Percentiles rank a stretch among this genome's conserved stretches.
Conservation (phyloP, 2,888 invertebrate species). For the Lymantria monacha region DNA sequence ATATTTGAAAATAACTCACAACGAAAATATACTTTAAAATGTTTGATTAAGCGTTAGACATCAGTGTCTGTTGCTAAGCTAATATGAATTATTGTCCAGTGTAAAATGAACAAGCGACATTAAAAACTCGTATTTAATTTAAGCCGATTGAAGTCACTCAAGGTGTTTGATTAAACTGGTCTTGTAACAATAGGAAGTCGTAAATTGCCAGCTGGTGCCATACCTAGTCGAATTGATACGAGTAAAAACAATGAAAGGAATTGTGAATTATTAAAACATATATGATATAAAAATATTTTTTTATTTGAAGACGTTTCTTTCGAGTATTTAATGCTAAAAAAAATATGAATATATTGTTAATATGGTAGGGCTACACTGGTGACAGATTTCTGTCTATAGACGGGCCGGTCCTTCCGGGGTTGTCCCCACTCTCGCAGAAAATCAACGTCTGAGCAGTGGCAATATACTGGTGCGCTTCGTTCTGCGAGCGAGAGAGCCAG, state of each 20-base stretch:
- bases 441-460: too few relatives aligned
- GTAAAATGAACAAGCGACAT: constrained; percentile 1
- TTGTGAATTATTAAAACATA: neutral
- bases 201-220: constrained; percentile 13
- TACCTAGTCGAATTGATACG: constrained; percentile 11
- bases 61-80: constrained; percentile 16
- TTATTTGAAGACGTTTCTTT: too few relatives aligned
- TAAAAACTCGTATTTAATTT: neutral
- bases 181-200: constrained; percentile 15
- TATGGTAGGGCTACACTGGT: too few relatives aligned
- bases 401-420: too few relatives aligned
- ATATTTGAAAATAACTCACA: neutral
- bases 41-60: constrained; percentile 21
- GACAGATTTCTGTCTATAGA: too few relatives aligned
- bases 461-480: too few relatives aligned
- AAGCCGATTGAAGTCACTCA: neutral
- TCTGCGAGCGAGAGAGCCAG: too few relatives aligned
- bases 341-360: too few relatives aligned
- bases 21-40: constrained; percentile 1
- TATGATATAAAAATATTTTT: too few relatives aligned
- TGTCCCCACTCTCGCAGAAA: too few relatives aligned
- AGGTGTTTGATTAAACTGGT: constrained; percentile 13
- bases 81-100: neutral
- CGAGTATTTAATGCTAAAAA: too few relatives aligned
- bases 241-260: constrained; percentile 1